Percentiles rank a stretch among this genome's conserved stretches.
Evolutionary conservation across 2,113 vertebrate species (phyloP).

Genomic region (Mirza zaza): DNA sequence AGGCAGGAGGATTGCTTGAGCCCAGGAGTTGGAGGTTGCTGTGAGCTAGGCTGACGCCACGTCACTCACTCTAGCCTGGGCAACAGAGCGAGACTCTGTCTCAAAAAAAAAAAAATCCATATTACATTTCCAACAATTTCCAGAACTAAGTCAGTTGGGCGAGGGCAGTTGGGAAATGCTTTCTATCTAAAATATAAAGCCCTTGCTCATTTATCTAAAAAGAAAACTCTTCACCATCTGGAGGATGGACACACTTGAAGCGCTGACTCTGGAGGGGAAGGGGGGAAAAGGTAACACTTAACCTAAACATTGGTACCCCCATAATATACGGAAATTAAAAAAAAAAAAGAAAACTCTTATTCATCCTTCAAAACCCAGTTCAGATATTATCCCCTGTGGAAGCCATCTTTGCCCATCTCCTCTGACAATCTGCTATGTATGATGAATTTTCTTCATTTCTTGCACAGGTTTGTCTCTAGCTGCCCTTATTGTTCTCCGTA

Average conservation of each 20-base stretch:
- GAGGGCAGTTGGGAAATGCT: background rate
- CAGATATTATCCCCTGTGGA: background rate
- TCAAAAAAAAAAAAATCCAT: background rate
- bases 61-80: too few relatives aligned
- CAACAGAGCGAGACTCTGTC: too few relatives aligned
- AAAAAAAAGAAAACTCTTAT: background rate
- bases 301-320: too few relatives aligned
- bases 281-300: too few relatives aligned
- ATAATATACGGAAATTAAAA: too few relatives aligned
- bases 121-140: background rate
- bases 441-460: background rate
- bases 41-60: too few relatives aligned
- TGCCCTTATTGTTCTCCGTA: background rate
- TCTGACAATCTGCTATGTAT: background rate
- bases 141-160: background rate
- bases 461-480: background rate
- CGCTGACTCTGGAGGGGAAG: too few relatives aligned
- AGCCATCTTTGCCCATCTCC: background rate
- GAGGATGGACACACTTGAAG: too few relatives aligned
- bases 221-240: background rate
- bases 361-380: background rate
- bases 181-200: background rate
- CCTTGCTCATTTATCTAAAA: background rate
- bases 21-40: too few relatives aligned
- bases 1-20: too few relatives aligned